These are phyloP conservation scores for Oegoconia quadripuncta DNA, from an alignment of 2,888 invertebrate species.

Conservation along the genomic window DNA sequence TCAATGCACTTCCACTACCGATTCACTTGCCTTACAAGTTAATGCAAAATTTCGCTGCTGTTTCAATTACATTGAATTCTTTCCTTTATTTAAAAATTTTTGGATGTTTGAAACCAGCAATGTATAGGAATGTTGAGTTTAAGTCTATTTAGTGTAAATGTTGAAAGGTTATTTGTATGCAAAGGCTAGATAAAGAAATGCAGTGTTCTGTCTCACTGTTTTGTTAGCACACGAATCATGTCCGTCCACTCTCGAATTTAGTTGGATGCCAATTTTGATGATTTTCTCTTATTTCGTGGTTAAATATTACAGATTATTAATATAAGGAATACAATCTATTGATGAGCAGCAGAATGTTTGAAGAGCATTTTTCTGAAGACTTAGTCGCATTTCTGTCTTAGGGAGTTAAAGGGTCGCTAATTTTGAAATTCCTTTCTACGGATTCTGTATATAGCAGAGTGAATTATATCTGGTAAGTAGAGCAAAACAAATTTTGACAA, in stretches of 20 bases:
- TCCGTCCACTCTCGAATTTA: not conserved
- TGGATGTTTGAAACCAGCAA: conserved; percentile 4
- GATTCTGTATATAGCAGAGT: too few species aligned
- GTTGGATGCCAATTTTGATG: too few species aligned
- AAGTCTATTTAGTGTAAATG: conserved; percentile 4
- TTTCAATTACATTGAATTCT: conserved; percentile 15
- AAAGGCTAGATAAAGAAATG: conserved; percentile 40
- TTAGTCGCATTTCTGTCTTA: too few species aligned
- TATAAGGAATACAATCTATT: too few species aligned
- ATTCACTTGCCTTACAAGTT: conserved; percentile 19
- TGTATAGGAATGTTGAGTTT: conserved; percentile 12
- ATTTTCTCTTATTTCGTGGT: too few species aligned
- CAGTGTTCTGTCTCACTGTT: conserved; percentile 31
- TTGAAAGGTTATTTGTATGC: conserved; percentile 24
- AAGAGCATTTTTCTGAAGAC: too few species aligned
- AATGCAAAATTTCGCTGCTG: not conserved
- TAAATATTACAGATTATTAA: too few species aligned
- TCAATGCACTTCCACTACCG: conserved; percentile 48
- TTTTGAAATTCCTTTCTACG: too few species aligned
- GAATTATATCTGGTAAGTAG: too few species aligned
- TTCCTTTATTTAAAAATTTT: not conserved
- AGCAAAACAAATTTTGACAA: too few species aligned
- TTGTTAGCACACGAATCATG: not conserved
- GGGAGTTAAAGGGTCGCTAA: too few species aligned
- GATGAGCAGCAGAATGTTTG: too few species aligned